Evolutionary conservation across 2,888 invertebrate genomes (phyloP), one percentile per base, ranked within the genome.

Genomic region (Torymus auratus): DNA sequence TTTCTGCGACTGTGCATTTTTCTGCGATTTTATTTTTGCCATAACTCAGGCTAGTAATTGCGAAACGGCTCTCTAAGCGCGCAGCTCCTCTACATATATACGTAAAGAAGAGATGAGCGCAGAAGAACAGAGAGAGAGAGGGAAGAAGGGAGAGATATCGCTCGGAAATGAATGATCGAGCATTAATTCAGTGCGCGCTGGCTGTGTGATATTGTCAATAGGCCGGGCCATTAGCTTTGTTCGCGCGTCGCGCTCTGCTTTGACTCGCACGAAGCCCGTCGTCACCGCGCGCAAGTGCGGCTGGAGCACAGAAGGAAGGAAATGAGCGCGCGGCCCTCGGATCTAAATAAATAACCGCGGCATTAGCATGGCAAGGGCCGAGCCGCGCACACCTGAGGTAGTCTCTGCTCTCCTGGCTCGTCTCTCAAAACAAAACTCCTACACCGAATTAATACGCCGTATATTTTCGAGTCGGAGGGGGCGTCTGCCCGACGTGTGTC

Each of bases 11-110:
- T 78, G 56, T 64, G 10, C 52, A 41, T 78, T 81, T 78, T 78
- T 70, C 65, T 14, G 62, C 61, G 60, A 71, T 61, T 81, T 81
- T 81, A 78, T 81, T 81, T 75, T 78, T 71, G 70, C 56, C 81
- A 78, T 81, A 81, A 81, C 67, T 81, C 78, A 78, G 67, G 0
- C 64, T 17, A 62, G 64, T 76, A 80, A 80, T 80, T 71, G 75
- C 75, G 53, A 80, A 69, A 65, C 50, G 52, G 17, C 55, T 55
- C 64, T 64, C 68, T 64, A n/a, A 62, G 17, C 50, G 17, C 50
- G 14, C 28, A 50, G 50, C 15, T 41, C 11, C 60, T 14, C 14
- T 67, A 17, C n/a, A n/a, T 28, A 41, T 53, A 53, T 14, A 52
- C 20, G 50, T n/a, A 53, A 1, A 55, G 12, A n/a, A 23, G 41